A percentile compares a stretch with the other conserved stretches of the same genome.
These are phyloP conservation scores for Drosophila busckii DNA, from an alignment of 1,140 invertebrate genomes.

Conservation along the genomic window DNA sequence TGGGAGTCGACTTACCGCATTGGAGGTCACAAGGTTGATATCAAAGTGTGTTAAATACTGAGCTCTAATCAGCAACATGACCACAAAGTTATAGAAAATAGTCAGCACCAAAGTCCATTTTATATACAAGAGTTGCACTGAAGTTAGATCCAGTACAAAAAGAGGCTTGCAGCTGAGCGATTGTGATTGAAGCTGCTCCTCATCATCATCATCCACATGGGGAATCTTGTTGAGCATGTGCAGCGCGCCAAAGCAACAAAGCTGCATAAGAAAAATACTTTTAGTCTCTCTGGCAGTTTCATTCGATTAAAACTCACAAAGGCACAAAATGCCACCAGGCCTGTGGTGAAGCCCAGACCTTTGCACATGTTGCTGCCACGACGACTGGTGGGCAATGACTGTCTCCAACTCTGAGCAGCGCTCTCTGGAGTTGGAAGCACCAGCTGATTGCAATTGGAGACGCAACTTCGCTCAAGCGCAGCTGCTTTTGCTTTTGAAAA, in stretches of 20 bases:
- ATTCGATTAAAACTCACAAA: slow-evolving; percentile 39
- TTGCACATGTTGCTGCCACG: slow-evolving; percentile 34
- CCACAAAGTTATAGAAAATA: slow-evolving; percentile 35
- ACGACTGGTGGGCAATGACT: slow-evolving; percentile 5
- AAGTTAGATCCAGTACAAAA: slow-evolving; percentile 28
- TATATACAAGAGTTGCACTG: slow-evolving; percentile 42
- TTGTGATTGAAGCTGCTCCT: too few relatives aligned
- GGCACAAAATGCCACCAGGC: slow-evolving; percentile 29
- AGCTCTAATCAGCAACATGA: slow-evolving; percentile 37
- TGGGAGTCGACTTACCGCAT: slow-evolving; percentile 22
- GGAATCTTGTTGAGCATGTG: slow-evolving; percentile 45
- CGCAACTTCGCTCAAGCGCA: too few relatives aligned
- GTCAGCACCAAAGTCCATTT: slow-evolving; percentile 48
- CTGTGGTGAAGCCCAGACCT: slow-evolving; percentile 28
- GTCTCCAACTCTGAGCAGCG: not conserved
- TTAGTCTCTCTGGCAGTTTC: too few relatives aligned
- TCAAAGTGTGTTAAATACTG: slow-evolving; percentile 41
- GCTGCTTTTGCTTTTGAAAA: slow-evolving; percentile 22
- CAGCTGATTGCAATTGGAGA: slow-evolving; percentile 28
- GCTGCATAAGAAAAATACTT: slow-evolving; percentile 5
- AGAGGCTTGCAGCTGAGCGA: slow-evolving; percentile 16
- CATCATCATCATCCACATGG: slow-evolving; percentile 20
- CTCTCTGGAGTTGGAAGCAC: too few relatives aligned
- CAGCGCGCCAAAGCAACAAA: slow-evolving; percentile 39
- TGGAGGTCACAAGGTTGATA: slow-evolving; percentile 38